Base-by-base conservation (phyloP, 2,797 vertebrate species). In the Oryzias dopingdopingensis region DNA sequence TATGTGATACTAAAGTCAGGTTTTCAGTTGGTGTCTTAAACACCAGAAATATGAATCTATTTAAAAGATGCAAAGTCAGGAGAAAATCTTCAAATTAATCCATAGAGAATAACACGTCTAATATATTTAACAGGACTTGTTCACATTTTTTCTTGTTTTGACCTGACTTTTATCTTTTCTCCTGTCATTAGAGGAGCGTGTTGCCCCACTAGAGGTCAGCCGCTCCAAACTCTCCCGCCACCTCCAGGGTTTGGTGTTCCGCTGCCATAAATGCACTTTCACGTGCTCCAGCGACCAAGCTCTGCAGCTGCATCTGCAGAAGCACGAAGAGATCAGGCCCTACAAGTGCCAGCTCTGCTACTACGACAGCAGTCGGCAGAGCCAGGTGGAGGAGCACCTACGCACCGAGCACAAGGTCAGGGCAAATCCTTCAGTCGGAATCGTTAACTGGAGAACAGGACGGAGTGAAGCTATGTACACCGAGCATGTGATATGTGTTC, bases 301-400 rank as follows among this genome's bases (percentile, higher is more conserved):
- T 73, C 91, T 99, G 81, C 96, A 97, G 91, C 94, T 93, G 67
- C 97, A 99, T 92, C 92, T 97, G 81, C 94, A 94, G 86, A 97
- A 98, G 91, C 96, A 98, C 84, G 93, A 94, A 61, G 94, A 96
- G 87, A 88, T 96, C 77, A 96, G 93, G 88, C 96, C 96, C 56
- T 99, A 97, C 88, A 95, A 97, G 87, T 99, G 97, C 87, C 96
- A 97, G 85, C 94, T 99, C 81, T 99, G 97, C 87, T 98, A 97
- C 87, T 97, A 94, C 29, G 96, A 99, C 93, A 95, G 94, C 91
- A 94, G 95, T 81, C 92, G 92, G 67, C 93, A 92, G 6, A 92
- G 93, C 65, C 95, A 96, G 82, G 92, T 99, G 71, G 96, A 99
- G 40, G 72, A 89, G 74, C 97, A 99, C 84, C 95, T 99, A 56